A percentile compares a stretch with the other conserved stretches of the same genome.
Conservation (phyloP, 1,140 invertebrate species). For the Bombus huntii region DNA sequence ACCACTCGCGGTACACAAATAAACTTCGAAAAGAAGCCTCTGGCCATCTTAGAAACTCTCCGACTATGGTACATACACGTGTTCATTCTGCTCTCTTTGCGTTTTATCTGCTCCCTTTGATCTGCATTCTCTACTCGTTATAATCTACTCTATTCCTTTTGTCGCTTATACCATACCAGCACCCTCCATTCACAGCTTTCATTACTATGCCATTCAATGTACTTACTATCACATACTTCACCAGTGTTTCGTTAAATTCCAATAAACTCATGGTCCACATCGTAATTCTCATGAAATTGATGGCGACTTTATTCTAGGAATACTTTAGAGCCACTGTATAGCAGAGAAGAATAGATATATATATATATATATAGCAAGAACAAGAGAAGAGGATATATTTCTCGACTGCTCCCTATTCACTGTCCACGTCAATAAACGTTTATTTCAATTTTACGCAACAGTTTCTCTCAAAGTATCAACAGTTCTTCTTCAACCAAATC, state of each 20-base stretch:
- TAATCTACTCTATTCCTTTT: not conserved
- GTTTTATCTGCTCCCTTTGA: not conserved
- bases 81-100: not conserved
- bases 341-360: no score
- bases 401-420: no score
- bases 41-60: no score
- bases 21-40: not conserved
- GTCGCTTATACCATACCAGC: not conserved
- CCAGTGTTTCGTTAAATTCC: not conserved
- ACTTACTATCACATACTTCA: not conserved
- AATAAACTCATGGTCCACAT: not conserved
- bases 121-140: not conserved
- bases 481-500: no score
- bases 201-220: not conserved
- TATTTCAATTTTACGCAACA: no score
- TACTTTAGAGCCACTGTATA: no score
- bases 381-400: no score
- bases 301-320: no score
- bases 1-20: not conserved
- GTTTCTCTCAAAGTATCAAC: no score
- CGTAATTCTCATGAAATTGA: not conserved
- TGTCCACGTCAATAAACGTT: no score
- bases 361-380: no score
- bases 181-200: not conserved
- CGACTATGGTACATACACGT: not conserved